A percentile compares a stretch with the other conserved stretches of the same genome.
These are phyloP conservation scores for Zele albiditarsus DNA, from an alignment of 2,888 invertebrate species.

Conservation along the genomic window DNA sequence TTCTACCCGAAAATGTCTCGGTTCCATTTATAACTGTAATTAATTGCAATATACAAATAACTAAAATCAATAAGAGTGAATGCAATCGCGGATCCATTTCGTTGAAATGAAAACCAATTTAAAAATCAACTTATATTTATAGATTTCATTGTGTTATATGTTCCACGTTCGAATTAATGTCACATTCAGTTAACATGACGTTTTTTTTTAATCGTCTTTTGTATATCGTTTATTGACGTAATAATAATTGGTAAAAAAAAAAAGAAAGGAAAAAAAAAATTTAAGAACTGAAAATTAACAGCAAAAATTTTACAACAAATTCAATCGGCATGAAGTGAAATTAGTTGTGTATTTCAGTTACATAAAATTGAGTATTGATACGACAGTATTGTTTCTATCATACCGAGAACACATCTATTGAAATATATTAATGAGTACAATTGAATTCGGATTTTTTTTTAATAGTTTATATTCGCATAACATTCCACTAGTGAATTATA, in stretches of 20 bases:
- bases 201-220: not conserved
- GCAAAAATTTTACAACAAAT: no score
- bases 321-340: not conserved
- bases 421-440: not conserved
- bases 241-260: not conserved
- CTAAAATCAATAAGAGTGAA: not conserved
- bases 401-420: not conserved
- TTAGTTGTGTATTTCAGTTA: not conserved
- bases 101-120: not conserved
- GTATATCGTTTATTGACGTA: not conserved
- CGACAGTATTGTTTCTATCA: not conserved
- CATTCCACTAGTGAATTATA: no score
- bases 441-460: not conserved
- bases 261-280: not conserved
- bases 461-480: not conserved
- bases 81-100: not conserved
- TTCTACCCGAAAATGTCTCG: not conserved
- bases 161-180: not conserved
- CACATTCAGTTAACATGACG: not conserved
- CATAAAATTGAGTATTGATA: not conserved
- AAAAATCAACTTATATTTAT: constrained; percentile 3
- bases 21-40: not conserved
- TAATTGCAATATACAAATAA: not conserved
- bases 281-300: no score
- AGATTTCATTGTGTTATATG: not conserved